Evolutionary conservation across 2,888 invertebrate genomes (phyloP), one percentile per base, ranked within the genome.

Genomic region (Eumacrocentrus americanus): DNA sequence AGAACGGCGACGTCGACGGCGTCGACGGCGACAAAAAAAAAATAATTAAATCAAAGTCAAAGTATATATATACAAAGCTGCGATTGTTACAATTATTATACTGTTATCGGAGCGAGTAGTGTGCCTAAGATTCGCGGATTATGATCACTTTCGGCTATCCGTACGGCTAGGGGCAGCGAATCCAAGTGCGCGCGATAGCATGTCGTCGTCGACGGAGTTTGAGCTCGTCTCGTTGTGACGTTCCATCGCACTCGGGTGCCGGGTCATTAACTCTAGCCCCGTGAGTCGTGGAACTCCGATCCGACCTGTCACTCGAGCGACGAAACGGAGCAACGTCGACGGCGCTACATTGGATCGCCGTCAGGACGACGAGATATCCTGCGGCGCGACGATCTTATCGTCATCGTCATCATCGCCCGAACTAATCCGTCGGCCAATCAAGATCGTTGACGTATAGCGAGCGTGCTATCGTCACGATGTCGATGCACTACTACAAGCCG

Each of bases 401-500:
- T 37, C 16, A 48, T 11, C 14, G 48, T 56, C n/a, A 56, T 16
- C 11, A 22, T 38, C 3, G 22, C 38, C 11, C 7, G 20, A 12
- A 23, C n/a, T 38, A 38, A 52, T 52, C 7, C 38, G 22, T 38
- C 23, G 50, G 18, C 20, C 18, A 7, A 14, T 18, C 18, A 12
- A 37, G 3, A 5, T 4, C 9, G n/a, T 35, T 50, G n/a, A 22
- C n/a, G n/a, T n/a, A n/a, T n/a, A n/a, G n/a, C n/a, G n/a, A n/a
- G n/a, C n/a, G n/a, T 7, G 22, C 14, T 7, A 42, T 16, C 18
- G 16, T 51, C 22, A 16, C 14, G 37, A 78, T 78, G 78, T 78
- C 79, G 69, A 67, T 76, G 69, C 76, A 79, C 60, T 74, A 72
- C 55, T 77, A 77, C 64, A 72, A 76, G 37, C 75, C 76, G 35